Evolutionary conservation across 2,113 vertebrate species (phyloP), one percentile per base, ranked within the genome.

Genomic region (Jaculus jaculus): DNA sequence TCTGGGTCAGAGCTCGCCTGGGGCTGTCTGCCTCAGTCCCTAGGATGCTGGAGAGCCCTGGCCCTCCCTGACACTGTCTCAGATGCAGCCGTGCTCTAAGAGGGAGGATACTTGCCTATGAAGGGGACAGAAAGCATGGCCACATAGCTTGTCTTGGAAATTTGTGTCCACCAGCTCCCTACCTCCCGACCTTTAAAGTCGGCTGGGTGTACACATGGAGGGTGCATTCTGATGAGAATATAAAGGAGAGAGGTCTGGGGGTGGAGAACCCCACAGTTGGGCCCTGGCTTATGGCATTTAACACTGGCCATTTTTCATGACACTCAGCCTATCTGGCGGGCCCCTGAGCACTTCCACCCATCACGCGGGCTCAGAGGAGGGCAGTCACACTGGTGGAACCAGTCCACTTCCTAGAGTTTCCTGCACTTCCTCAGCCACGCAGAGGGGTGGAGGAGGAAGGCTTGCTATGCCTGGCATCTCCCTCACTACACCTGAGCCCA

Each of bases 341-440:
- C 2, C n/a, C n/a, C 69, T 3, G 1, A 11, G 18, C 30, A 1
- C 84, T 80, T 90, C 74, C 30, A 9, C 20, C 28, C 37, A 4
- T 93, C 87, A 69, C 21, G 20, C n/a, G 82, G 77, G 63, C 79
- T 42, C 17, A 2, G 65, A 23, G 3, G 39, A 77, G 23, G 87
- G 65, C 16, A 24, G 66, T 58, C 42, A 24, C 47, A 77, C 84
- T 71, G 90, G 84, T 71, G 6, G 65, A 80, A 83, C 94, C 10
- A 20, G 88, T 91, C 90, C 23, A 85, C 85, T 95, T 95, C 93
- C 92, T 84, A 8, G 34, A 24, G 87, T 42, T 91, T 51, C 75
- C 89, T 16, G 54, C 3, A 24, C 89, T 94, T 80, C 87, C 82
- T 73, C 82, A 34, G 7, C 84, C 28, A 20, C n/a, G 61, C 78